A percentile compares a stretch with the other conserved stretches of the same genome.
Conservation (phyloP, 2,888 invertebrate species). For the Epistrophella euchroma region DNA sequence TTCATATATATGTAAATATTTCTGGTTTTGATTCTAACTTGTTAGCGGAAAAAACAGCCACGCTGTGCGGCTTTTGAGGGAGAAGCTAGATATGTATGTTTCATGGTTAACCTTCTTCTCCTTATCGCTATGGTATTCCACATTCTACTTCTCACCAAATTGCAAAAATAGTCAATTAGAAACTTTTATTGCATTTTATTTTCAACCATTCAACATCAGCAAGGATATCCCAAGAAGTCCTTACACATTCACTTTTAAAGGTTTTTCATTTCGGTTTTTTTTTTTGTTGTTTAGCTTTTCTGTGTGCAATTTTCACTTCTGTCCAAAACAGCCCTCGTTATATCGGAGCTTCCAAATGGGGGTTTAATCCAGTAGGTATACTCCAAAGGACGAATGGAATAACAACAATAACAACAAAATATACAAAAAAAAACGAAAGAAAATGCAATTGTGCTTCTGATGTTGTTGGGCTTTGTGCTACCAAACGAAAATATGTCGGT, state of each 20-base stretch:
- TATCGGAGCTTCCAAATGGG: slow-evolving; percentile 42
- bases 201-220: slow-evolving; percentile 46
- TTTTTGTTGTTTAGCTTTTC: slow-evolving; percentile 16
- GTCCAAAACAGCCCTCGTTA: slow-evolving; percentile 68
- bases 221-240: slow-evolving; percentile 40
- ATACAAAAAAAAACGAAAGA: slow-evolving; percentile 23
- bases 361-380: slow-evolving; percentile 52
- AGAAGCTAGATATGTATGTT: slow-evolving; percentile 16
- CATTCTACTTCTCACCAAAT: neutral
- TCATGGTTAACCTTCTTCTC: slow-evolving; percentile 55
- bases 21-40: slow-evolving; percentile 56
- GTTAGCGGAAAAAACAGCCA: slow-evolving; percentile 54
- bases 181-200: slow-evolving; percentile 75
- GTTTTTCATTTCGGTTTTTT: slow-evolving; percentile 22
- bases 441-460: slow-evolving; percentile 69
- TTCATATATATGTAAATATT: slow-evolving; percentile 36
- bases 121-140: slow-evolving; percentile 33
- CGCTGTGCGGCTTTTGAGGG: slow-evolving; percentile 35
- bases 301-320: slow-evolving; percentile 70
- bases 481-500: slow-evolving; percentile 39
- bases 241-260: slow-evolving; percentile 47
- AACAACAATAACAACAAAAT: slow-evolving; percentile 20
- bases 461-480: slow-evolving; percentile 50
- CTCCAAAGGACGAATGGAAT: slow-evolving; percentile 33
- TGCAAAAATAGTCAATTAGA: slow-evolving; percentile 70